phyloP scores from a whole-genome alignment of 2,797 vertebrate genomes.

The Phrynocephalus guinanensis region DNA sequence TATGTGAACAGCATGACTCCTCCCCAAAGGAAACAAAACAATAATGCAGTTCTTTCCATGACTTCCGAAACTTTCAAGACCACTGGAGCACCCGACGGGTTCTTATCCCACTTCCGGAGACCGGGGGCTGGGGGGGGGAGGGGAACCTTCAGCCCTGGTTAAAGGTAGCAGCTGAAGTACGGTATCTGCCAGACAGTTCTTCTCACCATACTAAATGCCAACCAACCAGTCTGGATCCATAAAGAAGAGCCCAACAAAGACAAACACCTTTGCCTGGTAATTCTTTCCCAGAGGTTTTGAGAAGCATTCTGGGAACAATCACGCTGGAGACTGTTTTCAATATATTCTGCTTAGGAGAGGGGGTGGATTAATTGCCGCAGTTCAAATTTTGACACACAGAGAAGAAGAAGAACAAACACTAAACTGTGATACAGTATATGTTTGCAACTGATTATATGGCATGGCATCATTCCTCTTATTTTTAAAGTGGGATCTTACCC shows the following conservation, averaged over 20 bases:
- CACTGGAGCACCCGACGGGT: background rate
- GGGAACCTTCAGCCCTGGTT: background rate
- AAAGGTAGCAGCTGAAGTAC: background rate
- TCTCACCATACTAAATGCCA: background rate
- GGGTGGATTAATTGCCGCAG: background rate
- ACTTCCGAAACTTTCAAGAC: background rate
- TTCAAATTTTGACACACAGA: background rate
- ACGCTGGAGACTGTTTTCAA: background rate
- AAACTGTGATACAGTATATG: background rate
- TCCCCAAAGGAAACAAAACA: too few relatives aligned
- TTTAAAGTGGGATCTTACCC: background rate
- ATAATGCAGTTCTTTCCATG: too few relatives aligned
- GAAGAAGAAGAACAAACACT: background rate
- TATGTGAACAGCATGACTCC: background rate
- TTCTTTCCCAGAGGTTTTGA: background rate
- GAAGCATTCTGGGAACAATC: background rate
- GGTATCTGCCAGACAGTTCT: background rate
- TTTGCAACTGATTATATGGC: background rate
- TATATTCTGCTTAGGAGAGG: background rate
- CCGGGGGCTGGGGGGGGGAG: too few relatives aligned
- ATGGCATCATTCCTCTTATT: background rate
- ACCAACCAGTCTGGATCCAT: background rate
- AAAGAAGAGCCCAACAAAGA: background rate
- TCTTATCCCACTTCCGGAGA: background rate
- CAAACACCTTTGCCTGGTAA: background rate